These are phyloP conservation scores for Apis cerana DNA, from an alignment of 1,140 invertebrate genomes.

Conservation along the genomic window DNA sequence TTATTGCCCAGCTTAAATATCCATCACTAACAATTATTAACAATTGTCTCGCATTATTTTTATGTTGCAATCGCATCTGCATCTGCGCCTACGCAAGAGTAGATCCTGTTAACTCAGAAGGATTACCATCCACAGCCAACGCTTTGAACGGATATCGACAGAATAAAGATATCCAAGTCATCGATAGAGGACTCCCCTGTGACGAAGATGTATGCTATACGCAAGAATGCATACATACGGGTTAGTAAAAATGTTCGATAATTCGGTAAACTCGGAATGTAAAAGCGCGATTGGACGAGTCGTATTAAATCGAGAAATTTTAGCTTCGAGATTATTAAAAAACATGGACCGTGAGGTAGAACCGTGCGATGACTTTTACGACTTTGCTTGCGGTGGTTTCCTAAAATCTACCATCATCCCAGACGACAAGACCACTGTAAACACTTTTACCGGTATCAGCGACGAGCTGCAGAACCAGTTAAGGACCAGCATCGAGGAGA, in stretches of 20 bases:
- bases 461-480: conserved; percentile 91
- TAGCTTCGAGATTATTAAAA: conserved; percentile 81
- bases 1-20: not conserved
- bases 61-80: conserved; percentile 62
- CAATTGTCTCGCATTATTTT: conserved; percentile 35
- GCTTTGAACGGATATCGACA: conserved; percentile 71
- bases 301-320: not conserved
- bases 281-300: not conserved
- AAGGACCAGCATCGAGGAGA: conserved; percentile 87
- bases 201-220: conserved; percentile 82
- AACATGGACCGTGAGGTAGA: conserved; percentile 83
- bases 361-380: conserved; percentile 92
- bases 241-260: conserved; percentile 69
- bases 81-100: conserved; percentile 61
- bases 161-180: conserved; percentile 51
- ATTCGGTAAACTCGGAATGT: not conserved
- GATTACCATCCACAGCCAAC: conserved; percentile 76
- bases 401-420: conserved; percentile 80
- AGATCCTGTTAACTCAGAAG: conserved; percentile 72
- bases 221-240: conserved; percentile 86
- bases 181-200: conserved; percentile 50
- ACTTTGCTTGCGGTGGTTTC: conserved; percentile 84
- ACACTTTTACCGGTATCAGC: conserved; percentile 90
- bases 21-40: conserved; percentile 37
- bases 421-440: conserved; percentile 87